Conservation (phyloP, 2,113 vertebrate genomes). For the Neogobius melanostomus region DNA sequence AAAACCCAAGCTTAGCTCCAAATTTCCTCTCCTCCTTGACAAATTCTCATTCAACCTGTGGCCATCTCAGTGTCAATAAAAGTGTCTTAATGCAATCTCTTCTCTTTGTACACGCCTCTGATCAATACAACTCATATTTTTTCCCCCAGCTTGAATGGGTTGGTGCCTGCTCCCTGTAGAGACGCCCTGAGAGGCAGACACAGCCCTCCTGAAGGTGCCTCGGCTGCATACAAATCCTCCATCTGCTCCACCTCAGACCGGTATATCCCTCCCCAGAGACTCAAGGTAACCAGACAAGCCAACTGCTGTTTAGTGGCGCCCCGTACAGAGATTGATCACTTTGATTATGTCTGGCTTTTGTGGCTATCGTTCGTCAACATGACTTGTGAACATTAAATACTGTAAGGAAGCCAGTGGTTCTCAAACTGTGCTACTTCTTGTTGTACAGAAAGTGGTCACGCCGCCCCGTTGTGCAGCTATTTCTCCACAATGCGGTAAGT, state of each 20-base stretch:
- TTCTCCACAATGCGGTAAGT: no score
- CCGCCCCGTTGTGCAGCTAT: no score
- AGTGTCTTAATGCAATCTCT: conserved; percentile 25
- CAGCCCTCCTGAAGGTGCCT: conserved; percentile 55
- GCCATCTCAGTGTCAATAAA: conserved; percentile 33
- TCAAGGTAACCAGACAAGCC: conserved; percentile 42
- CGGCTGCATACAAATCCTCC: conserved; percentile 57
- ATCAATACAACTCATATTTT: conserved; percentile 68
- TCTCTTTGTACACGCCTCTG: conserved; percentile 18
- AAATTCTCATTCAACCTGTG: conserved; percentile 48
- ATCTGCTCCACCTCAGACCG: conserved; percentile 34
- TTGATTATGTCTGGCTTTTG: conserved; percentile 14
- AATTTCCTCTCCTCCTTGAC: conserved; percentile 16
- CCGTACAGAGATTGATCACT: conserved; percentile 38
- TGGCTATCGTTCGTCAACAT: conserved; percentile 19
- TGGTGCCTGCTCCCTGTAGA: conserved; percentile 43
- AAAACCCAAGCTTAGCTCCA: conserved; percentile 7
- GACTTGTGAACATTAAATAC: not conserved
- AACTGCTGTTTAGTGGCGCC: conserved; percentile 46
- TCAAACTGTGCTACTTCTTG: no score
- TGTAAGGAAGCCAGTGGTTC: no score
- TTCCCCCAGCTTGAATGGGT: conserved; percentile 49
- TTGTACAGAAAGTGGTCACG: no score
- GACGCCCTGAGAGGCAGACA: conserved; percentile 58
- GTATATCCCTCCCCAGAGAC: conserved; percentile 36